A percentile compares a stretch with the other conserved stretches of the same genome.
phyloP scores from a whole-genome alignment of 2,797 vertebrate genomes.

The Stomatorhinus walkeri region DNA sequence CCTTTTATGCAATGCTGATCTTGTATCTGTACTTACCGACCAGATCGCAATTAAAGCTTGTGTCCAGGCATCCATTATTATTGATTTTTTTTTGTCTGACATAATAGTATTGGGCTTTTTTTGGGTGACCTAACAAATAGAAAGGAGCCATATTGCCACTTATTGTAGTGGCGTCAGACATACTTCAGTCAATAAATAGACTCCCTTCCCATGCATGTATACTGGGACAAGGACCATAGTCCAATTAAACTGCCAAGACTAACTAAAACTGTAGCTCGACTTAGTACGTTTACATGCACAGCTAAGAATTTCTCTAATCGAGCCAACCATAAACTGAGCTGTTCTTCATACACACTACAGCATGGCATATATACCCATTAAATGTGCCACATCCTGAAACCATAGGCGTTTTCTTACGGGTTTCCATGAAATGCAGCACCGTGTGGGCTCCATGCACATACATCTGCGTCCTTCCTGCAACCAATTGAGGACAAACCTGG shows the following conservation, averaged over 20 bases:
- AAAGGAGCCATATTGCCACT: neutral
- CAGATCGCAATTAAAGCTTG: neutral
- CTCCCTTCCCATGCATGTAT: neutral
- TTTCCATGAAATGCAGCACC: neutral
- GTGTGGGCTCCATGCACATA: neutral
- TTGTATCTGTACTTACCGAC: neutral
- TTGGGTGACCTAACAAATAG: neutral
- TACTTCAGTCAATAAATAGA: neutral
- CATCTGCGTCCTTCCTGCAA: neutral
- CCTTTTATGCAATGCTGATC: neutral
- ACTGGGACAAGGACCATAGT: neutral
- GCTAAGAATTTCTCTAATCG: neutral
- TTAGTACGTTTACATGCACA: neutral
- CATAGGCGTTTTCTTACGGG: neutral
- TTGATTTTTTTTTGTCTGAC: neutral
- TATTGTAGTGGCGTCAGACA: neutral
- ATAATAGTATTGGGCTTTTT: neutral
- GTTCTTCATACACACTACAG: neutral
- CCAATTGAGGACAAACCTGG: constrained; percentile 1
- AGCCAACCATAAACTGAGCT: neutral
- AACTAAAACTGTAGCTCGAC: neutral
- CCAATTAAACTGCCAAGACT: neutral
- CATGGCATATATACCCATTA: neutral
- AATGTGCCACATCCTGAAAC: neutral
- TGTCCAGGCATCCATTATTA: neutral